Evolutionary conservation across 23 tunicate genomes (phyloP).

Genomic region (Pegea sp.): DNA sequence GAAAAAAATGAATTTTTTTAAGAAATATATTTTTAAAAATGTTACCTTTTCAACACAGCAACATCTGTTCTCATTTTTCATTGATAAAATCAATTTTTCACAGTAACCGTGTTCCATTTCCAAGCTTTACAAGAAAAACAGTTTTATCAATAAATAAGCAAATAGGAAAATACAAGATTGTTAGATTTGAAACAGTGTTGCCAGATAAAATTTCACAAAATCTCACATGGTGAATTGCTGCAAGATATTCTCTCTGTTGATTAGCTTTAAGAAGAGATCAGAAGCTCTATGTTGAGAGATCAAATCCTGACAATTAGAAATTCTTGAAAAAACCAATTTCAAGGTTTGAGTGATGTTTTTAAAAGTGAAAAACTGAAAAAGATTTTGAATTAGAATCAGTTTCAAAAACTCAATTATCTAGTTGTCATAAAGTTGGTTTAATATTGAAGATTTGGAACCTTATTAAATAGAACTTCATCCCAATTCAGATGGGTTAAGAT

Average conservation of each 20-base stretch:
- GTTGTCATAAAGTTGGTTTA: no score
- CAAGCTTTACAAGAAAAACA: no score
- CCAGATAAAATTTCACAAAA: not conserved
- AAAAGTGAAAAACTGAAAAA: no score
- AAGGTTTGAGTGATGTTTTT: conserved; percentile 43
- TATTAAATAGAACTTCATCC: conserved; percentile 42
- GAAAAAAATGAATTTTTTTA: not conserved
- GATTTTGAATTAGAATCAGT: no score
- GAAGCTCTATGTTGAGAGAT: conserved; percentile 24
- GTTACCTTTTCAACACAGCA: not conserved
- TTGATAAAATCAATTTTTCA: not conserved
- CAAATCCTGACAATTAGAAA: conserved; percentile 4
- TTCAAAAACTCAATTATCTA: no score
- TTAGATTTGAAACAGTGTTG: not conserved
- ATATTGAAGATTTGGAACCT: conserved; percentile 14
- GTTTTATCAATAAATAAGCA: no score
- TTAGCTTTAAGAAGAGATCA: conserved; percentile 30
- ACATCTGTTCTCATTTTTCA: not conserved
- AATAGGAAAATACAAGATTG: no score
- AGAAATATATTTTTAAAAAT: not conserved
- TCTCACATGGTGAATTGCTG: conserved; percentile 42
- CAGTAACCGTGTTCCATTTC: no score
- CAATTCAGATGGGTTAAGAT: conserved; percentile 38
- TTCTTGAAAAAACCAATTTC: conserved; percentile 24
- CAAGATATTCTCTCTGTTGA: conserved; percentile 29